These are phyloP conservation scores for Stratiolaelaps scimitus DNA, from an alignment of 1,140 invertebrate species.

Conservation along the genomic window DNA sequence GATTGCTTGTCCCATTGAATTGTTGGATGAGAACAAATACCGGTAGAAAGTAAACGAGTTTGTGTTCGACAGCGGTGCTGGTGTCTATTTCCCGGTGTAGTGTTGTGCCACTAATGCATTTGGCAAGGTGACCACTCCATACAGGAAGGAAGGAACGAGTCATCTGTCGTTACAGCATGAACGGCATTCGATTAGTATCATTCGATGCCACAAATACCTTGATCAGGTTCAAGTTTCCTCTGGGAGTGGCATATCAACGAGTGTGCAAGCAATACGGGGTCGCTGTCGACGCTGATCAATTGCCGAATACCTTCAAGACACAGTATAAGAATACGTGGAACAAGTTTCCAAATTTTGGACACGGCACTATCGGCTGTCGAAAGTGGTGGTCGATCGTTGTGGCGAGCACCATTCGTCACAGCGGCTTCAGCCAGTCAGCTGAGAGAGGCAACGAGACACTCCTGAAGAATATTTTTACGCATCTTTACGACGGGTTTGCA, in stretches of 20 bases:
- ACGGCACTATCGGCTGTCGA: background rate
- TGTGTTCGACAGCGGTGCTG: background rate
- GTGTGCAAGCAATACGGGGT: background rate
- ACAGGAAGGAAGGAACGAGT: background rate
- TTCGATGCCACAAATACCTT: constrained; percentile 8
- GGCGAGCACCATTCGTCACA: background rate
- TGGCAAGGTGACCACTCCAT: background rate
- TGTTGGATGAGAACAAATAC: background rate
- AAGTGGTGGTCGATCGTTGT: background rate
- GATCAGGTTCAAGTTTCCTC: background rate
- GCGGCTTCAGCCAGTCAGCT: background rate
- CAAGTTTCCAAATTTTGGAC: constrained; percentile 2
- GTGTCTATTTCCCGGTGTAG: background rate
- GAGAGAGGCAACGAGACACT: background rate
- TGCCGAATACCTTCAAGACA: background rate
- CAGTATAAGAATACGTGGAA: background rate
- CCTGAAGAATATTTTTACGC: background rate
- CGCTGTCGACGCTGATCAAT: background rate
- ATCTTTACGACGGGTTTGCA: constrained; percentile 1
- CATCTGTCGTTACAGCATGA: background rate
- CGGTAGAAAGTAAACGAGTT: background rate
- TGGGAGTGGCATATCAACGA: background rate
- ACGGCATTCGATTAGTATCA: background rate
- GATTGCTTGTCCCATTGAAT: background rate
- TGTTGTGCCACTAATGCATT: background rate